A percentile compares a stretch with the other conserved stretches of the same genome.
Conservation (phyloP, 30 jellyfish, hydroid and myxozoan genomes). For the Rhopilema esculentum region DNA sequence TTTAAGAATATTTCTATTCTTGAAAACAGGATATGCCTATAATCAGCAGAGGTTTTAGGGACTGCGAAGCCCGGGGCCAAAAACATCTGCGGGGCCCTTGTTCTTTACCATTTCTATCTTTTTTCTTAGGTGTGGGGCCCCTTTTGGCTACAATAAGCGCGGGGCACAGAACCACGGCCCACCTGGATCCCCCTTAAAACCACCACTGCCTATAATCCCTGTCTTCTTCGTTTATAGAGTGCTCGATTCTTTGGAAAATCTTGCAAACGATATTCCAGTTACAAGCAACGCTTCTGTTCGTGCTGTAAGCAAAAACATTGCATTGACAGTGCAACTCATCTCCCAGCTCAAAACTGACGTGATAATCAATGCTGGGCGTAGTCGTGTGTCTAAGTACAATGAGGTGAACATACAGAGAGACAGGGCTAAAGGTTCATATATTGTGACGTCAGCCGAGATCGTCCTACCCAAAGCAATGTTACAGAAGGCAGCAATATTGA, state of each 20-base stretch:
- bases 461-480: constrained; percentile 39
- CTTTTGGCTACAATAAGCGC: too few species aligned
- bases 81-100: too few species aligned
- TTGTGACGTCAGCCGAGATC: constrained; percentile 37
- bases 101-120: too few species aligned
- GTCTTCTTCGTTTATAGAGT: constrained; percentile 6
- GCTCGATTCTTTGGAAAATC: constrained; percentile 40
- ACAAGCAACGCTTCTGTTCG: not conserved
- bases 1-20: too few species aligned
- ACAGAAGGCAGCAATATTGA: constrained; percentile 4
- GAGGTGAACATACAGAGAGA: not conserved
- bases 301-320: constrained; percentile 55
- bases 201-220: too few species aligned
- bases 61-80: too few species aligned
- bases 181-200: too few species aligned
- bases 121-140: too few species aligned
- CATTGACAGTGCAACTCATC: constrained; percentile 44
- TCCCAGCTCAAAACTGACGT: not conserved
- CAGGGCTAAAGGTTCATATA: not conserved
- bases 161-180: too few species aligned
- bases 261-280: constrained; percentile 41
- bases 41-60: too few species aligned
- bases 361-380: constrained; percentile 15
- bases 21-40: too few species aligned
- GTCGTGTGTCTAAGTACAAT: constrained; percentile 25